Evolutionary conservation across 2,797 vertebrate species (phyloP), one percentile per base, ranked within the genome.

Genomic region (Acrossocheilus fasciatus): DNA sequence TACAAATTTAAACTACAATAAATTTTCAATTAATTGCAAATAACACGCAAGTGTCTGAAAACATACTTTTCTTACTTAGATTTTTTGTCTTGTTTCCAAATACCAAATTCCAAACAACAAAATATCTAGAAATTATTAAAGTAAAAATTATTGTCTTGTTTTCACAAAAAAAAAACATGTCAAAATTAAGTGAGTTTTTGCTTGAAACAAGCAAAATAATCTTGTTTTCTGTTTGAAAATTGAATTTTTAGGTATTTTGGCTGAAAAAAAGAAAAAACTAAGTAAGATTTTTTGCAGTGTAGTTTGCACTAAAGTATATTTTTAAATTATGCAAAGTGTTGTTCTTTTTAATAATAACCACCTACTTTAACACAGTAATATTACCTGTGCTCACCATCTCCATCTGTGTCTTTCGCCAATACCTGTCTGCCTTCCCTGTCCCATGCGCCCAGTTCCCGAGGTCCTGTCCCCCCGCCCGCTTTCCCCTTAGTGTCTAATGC

Each of bases 401-500:
- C 47, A 39, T 75, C 73, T 82, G 34, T 50, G 26, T 87, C 30
- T 50, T 64, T 57, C 15, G 12, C 62, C 59, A 47, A 41, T 10
- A 57, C 17, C 52, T 80, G 54, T 86, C 70, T 78, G 43, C 45
- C 36, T 45, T 78, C 41, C 11, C 59, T 30, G 69, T 87, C 91
- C 92, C 62, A 91, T 92, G 69, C 17, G 23, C 45, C 69, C 34
- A 4, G 43, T 66, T 81, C 57, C 75, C 26, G 66, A 85, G 89
- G 89, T 85, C 86, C 97, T 97, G 96, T 85, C 66, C 82, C 52
- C 36, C 78, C 26, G 30, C 52, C 70, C 94, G 94, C 95, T 97
- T 95, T 96, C 96, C 96, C 96, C 95, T 96, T 87, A 90, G 88
- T 97, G 97, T 96, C 96, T 99, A 97, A 99, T 99, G 98, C 97